Evolutionary conservation across 1,140 invertebrate genomes (phyloP), one percentile per base, ranked within the genome.

Genomic region (Semibalanus balanoides): DNA sequence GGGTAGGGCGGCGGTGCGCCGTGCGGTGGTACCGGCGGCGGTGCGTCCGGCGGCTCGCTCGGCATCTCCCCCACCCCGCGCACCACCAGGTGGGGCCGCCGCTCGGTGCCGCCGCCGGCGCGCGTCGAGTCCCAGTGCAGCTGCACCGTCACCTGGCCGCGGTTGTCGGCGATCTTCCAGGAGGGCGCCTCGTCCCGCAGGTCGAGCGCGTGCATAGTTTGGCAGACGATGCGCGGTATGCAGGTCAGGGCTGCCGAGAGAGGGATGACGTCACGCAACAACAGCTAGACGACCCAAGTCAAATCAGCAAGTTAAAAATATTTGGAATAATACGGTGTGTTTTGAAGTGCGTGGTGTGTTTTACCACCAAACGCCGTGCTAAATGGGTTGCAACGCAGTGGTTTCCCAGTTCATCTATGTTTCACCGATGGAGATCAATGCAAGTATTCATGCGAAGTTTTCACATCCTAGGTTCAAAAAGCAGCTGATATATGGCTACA

Each of bases 151-250:
- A 84, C 81, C 80, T 83, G 80, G 75, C 84, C 81, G 78, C 81
- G 79, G 78, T 83, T 81, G 75, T 83, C 83, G 80, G 82, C 83
- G 35, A 84, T 82, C 77, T 82, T 82, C 83, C 83, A 84, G 70
- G 81, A 81, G 14, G 83, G 82, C 43, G 92, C 93, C 85, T 95
- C 93, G 93, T 95, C 92, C 86, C 95, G 93, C 82, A 96, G 86
- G 84, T 95, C 93, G 86, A 96, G 86, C 76, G 93, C 92, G 87
- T 95, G 92, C 81, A 96, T 95, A 81, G 94, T 94, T 86, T 96
- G 94, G 88, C 94, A 96, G 83, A 96, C 93, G 88, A 96, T 96
- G 87, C 93, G 93, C 80, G 94, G 94, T 80, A 96, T 96, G 81
- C 93, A 93, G 83, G 92, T 93, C 87, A 96, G 94, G 79, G 93